Evolutionary conservation across 2,113 vertebrate genomes (phyloP).

Genomic region (Gavia stellata): DNA sequence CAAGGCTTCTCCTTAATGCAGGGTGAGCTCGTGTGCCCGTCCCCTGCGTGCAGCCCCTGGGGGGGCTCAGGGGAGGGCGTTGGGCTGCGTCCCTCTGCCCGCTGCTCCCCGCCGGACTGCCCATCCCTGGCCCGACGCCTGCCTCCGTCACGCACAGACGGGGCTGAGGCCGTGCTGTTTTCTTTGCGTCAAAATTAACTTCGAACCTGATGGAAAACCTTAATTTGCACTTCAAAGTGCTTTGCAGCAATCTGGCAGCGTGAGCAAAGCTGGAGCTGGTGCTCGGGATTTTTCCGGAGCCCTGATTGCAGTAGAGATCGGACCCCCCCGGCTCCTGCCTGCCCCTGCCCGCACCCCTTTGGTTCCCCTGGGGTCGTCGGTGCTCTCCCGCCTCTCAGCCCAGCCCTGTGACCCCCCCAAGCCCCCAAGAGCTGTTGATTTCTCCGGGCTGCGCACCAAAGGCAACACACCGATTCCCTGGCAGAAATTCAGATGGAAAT

Average conservation of each 20-base stretch:
- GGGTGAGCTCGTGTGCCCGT: accelerated
- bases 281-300: background rate
- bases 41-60: background rate
- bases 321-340: background rate
- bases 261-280: background rate
- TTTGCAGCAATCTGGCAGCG: background rate
- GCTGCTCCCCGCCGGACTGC: accelerated
- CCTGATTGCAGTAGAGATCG: background rate
- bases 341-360: accelerated
- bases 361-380: accelerated
- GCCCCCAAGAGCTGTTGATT: background rate
- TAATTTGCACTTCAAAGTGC: slow-evolving; percentile 53
- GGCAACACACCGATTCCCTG: accelerated
- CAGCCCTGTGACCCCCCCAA: background rate
- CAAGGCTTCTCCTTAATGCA: accelerated
- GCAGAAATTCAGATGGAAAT: background rate
- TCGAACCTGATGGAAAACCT: background rate
- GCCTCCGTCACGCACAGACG: accelerated
- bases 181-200: background rate
- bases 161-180: background rate
- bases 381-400: background rate
- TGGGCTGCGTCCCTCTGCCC: background rate
- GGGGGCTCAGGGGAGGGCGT: accelerated
- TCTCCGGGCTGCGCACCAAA: accelerated
- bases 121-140: accelerated